A percentile compares a stretch with the other conserved stretches of the same genome.
These are phyloP conservation scores for Dromiciops gliroides DNA, from an alignment of 2,113 vertebrate genomes.

Conservation along the genomic window DNA sequence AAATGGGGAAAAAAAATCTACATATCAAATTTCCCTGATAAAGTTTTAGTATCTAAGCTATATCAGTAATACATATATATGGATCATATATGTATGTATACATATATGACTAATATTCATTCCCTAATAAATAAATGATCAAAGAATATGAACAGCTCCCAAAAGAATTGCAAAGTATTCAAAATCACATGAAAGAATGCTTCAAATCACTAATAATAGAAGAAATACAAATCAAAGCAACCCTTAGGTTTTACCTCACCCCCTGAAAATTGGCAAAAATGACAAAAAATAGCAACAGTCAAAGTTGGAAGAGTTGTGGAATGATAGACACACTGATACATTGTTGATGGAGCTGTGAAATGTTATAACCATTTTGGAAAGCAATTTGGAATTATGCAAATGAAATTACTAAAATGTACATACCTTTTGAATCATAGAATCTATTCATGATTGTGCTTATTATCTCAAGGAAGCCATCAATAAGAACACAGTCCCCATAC, in stretches of 20 bases:
- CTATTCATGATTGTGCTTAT: neutral
- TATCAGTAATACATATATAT: neutral
- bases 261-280: neutral
- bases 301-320: neutral
- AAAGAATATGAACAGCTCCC: neutral
- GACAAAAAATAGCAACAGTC: neutral
- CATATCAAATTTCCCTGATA: neutral
- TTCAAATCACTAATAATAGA: neutral
- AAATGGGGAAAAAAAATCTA: neutral
- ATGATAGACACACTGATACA: neutral
- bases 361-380: neutral
- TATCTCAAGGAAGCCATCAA: neutral
- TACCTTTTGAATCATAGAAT: neutral
- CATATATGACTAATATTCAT: neutral
- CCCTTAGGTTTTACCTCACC: neutral
- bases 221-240: neutral
- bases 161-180: neutral
- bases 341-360: neutral
- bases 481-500: neutral
- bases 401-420: neutral
- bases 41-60: neutral
- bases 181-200: neutral
- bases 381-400: neutral
- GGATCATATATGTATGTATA: neutral
- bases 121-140: no score